Conservation (phyloP, 2,888 invertebrate species). For the Tyria jacobaeae region DNA sequence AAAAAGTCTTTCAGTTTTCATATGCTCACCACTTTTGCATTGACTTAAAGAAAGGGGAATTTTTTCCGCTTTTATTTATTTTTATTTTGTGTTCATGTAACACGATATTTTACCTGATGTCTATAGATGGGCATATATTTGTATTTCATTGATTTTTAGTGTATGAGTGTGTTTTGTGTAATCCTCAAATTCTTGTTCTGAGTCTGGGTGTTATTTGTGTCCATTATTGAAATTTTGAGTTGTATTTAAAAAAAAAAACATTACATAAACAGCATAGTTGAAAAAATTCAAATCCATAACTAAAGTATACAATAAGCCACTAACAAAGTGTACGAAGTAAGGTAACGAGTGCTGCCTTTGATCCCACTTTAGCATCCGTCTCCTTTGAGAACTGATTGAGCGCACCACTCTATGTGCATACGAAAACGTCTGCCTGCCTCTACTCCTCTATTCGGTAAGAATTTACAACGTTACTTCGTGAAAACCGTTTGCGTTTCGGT, state of each 20-base stretch:
- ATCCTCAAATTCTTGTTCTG: too few relatives aligned
- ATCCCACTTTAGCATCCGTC: conserved; percentile 68
- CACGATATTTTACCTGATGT: too few relatives aligned
- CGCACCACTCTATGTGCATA: conserved; percentile 81
- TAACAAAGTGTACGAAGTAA: conserved; percentile 50
- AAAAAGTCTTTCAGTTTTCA: neutral
- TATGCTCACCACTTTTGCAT: neutral
- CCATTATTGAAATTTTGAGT: too few relatives aligned
- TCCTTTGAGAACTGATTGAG: conserved; percentile 84
- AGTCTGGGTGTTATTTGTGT: too few relatives aligned
- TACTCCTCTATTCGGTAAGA: conserved; percentile 56
- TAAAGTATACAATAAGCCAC: conserved; percentile 38
- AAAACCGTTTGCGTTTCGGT: conserved; percentile 62
- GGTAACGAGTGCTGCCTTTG: conserved; percentile 74
- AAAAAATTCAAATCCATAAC: conserved; percentile 16
- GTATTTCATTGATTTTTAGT: too few relatives aligned
- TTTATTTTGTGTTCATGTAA: too few relatives aligned
- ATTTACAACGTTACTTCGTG: conserved; percentile 69
- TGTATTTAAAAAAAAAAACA: too few relatives aligned
- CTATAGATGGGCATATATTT: too few relatives aligned
- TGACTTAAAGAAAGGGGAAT: too few relatives aligned
- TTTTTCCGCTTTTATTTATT: too few relatives aligned
- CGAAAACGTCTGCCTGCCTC: conserved; percentile 69
- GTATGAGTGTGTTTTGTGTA: too few relatives aligned
- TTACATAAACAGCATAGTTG: neutral